Evolutionary conservation across 2,797 vertebrate genomes (phyloP).

Genomic region (Danio tinwini): DNA sequence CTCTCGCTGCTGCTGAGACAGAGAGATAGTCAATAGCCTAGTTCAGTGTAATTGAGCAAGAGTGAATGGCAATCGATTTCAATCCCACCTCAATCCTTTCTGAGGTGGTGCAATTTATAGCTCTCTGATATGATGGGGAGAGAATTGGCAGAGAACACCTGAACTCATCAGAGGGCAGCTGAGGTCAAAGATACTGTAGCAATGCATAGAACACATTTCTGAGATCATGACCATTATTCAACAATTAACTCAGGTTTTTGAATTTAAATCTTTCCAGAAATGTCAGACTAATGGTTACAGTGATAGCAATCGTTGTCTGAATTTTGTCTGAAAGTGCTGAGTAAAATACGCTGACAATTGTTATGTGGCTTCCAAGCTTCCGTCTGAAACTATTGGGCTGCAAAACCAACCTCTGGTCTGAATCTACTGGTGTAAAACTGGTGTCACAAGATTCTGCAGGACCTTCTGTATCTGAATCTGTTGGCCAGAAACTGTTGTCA

Average conservation of each 20-base stretch:
- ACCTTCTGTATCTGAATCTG: too few relatives aligned
- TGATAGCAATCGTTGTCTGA: too few relatives aligned
- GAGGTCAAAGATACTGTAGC: background rate
- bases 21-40: constrained; percentile 52
- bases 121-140: constrained; percentile 40
- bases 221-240: background rate
- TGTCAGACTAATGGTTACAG: too few relatives aligned
- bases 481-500: too few relatives aligned
- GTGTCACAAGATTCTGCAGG: too few relatives aligned
- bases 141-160: background rate
- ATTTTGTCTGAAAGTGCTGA: background rate
- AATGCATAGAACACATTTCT: background rate
- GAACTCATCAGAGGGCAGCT: constrained; percentile 12
- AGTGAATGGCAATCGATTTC: constrained; percentile 61
- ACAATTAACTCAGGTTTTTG: background rate
- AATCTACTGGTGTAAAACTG: too few relatives aligned
- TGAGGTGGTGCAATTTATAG: constrained; percentile 18
- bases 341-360: too few relatives aligned
- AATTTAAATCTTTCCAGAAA: too few relatives aligned
- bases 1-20: constrained; percentile 29
- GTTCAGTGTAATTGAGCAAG: constrained; percentile 57
- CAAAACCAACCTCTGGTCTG: too few relatives aligned
- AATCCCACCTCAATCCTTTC: constrained; percentile 50
- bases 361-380: too few relatives aligned
- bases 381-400: too few relatives aligned